Base-by-base conservation (phyloP, 2,113 vertebrate species). In the Pluvianellus socialis region DNA sequence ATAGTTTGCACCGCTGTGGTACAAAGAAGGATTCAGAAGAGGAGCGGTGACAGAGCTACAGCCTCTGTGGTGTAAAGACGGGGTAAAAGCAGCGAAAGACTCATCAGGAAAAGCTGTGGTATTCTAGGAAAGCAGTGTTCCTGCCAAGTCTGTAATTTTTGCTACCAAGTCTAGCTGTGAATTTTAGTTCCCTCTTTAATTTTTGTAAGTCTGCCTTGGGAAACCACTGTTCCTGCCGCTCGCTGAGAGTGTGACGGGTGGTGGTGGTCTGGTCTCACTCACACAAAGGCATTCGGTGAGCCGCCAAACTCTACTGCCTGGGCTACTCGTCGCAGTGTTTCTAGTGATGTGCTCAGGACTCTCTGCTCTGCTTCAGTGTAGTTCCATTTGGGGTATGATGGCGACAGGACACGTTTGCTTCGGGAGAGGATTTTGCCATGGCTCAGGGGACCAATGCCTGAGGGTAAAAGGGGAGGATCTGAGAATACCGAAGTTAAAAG, bases 251-350 rank as follows among this genome's bases (percentile, higher is more conserved):
- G 56, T 27, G 74, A 47, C 33, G 28, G 19, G 0, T 72, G 62
- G 28, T 15, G 13, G 10, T 20, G 44, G 12, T 63, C 40, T 55
- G 56, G 23, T 61, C 47, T 55, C 12, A 0, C 32, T 27, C 1
- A 0, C 58, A 19, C 28, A 5, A 55, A 28, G 47, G 17, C 12
- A 20, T 42, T 35, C 6, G n/a, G 7, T 59, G 55, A 38, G 28
- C 35, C 32, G 50, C 0, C 45, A 22, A 8, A 45, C 32, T n/a
- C 45, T 17, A 28, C 49, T 70, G 49, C 35, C 55, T 17, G 45
- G 12, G 32, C 10, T 40, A 47, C 28, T 49, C 17, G 2, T 38
- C 8, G 2, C 2, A 0, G 33, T 24, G 21, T 40, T 70, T 14
- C 49, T 61, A 49, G 49, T 4, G 4, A 14, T 6, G 19, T 13